Evolutionary conservation across 2,888 invertebrate species (phyloP).

Genomic region (Drosophila ustulata): DNA sequence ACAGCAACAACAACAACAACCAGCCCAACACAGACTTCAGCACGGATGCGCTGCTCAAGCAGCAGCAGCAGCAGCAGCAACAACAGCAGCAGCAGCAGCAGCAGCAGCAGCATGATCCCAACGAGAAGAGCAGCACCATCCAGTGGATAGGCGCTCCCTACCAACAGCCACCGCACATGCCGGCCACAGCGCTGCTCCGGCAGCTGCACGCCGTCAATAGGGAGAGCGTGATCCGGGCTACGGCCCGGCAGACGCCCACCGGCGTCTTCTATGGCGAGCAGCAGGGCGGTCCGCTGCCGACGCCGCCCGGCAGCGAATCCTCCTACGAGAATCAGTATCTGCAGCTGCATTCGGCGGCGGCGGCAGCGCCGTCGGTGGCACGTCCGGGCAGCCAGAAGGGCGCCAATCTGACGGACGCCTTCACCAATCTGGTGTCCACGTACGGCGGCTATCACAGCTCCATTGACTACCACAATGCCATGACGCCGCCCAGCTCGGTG

Average conservation of each 20-base stretch:
- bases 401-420: conserved; percentile 85
- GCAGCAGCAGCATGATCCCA: conserved; percentile 86
- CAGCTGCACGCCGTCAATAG: conserved; percentile 97
- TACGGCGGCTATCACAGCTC: conserved; percentile 88
- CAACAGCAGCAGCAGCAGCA: conserved; percentile 86
- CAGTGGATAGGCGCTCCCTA: conserved; percentile 96
- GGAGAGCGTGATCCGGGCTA: conserved; percentile 97
- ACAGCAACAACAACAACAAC: conserved; percentile 48
- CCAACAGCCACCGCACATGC: conserved; percentile 87
- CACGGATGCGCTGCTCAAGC: conserved; percentile 92
- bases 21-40: conserved; percentile 93
- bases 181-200: conserved; percentile 94
- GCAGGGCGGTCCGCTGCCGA: conserved; percentile 90
- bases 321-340: conserved; percentile 88
- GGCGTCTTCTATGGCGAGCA: conserved; percentile 85
- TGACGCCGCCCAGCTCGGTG: conserved; percentile 99
- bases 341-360: conserved; percentile 84
- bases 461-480: conserved; percentile 95
- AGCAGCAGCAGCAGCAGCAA: conserved; percentile 88
- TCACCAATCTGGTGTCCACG: conserved; percentile 87
- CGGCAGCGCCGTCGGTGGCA: conserved; percentile 51
- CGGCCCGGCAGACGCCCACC: conserved; percentile 86
- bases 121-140: conserved; percentile 89
- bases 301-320: conserved; percentile 95
- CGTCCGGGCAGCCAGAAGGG: conserved; percentile 85